Percentiles rank a stretch among this genome's conserved stretches.
Evolutionary conservation across 2,888 invertebrate species (phyloP).

Genomic region (Melikaiella ostensackeni): DNA sequence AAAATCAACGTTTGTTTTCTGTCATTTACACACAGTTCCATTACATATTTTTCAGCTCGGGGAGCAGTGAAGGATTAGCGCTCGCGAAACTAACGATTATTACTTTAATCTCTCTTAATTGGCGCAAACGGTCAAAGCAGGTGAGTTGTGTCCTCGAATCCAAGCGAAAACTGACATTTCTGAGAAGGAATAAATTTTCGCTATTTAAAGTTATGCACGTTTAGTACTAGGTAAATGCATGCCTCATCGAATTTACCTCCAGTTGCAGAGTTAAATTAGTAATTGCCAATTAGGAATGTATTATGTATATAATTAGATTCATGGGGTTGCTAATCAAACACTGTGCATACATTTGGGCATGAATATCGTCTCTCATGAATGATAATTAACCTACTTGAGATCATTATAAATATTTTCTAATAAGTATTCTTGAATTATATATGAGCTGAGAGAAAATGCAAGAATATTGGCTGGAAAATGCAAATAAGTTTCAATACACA

Average conservation of each 20-base stretch:
- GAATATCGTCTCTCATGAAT: too few relatives aligned
- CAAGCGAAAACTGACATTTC: constrained; percentile 16
- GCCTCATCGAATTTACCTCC: background rate
- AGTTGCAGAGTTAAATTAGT: background rate
- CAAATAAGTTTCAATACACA: too few relatives aligned
- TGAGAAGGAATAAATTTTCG: constrained; percentile 50
- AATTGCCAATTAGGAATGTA: too few relatives aligned
- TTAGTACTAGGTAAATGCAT: background rate
- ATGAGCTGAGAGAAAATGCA: too few relatives aligned
- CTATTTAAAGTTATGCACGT: constrained; percentile 9
- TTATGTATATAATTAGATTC: too few relatives aligned
- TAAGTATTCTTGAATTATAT: too few relatives aligned
- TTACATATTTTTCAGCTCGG: background rate
- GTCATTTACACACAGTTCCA: constrained; percentile 7
- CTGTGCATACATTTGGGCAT: too few relatives aligned
- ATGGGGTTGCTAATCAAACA: too few relatives aligned
- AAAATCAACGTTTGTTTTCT: constrained; percentile 16
- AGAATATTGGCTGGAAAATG: too few relatives aligned
- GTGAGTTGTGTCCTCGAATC: constrained; percentile 41
- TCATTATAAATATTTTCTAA: too few relatives aligned
- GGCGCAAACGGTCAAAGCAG: constrained; percentile 45
- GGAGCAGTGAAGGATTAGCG: constrained; percentile 37
- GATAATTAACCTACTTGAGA: too few relatives aligned
- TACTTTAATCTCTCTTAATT: constrained; percentile 50
- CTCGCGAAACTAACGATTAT: constrained; percentile 42